Base-by-base conservation (phyloP, 2,797 vertebrate species). In the Allobates femoralis region DNA sequence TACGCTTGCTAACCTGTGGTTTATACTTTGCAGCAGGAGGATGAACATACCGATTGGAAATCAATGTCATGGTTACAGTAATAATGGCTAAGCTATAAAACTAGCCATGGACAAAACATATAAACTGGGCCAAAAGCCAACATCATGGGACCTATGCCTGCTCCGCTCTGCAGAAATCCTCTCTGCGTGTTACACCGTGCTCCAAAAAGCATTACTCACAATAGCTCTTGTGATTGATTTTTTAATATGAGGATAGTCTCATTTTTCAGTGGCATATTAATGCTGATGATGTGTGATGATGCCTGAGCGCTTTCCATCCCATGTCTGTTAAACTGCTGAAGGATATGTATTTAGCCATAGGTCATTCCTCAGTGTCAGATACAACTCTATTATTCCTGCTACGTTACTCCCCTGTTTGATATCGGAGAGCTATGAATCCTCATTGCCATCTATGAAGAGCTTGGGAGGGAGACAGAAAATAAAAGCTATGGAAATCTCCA, bases 301-400 rank as follows among this genome's bases (percentile, higher is more conserved):
- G 83, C 77, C 77, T 81, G 82, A 87, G 82, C 69, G 50, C 55
- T 81, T 81, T 80, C 71, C 78, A 81, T 81, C 71, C 50, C 78
- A 85, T 88, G 87, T 88, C 87, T 88, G 87, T 88, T 88, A 88
- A 84, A 87, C 82, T 79, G 86, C 86, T 87, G 81, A 87, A 85
- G 86, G 82, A 87, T 87, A 87, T 84, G 86, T 87, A 81, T 87
- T 87, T 85, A 87, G 82, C 86, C 82, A 84, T 77, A 88, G 87
- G 87, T 88, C 87, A 85, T 88, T 81, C 60, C 83, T 88, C 82
- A 85, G 86, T 84, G 82, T 88, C 83, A 88, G 56, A 85, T 77
- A 81, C 86, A 88, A 88, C 86, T 88, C 77, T 88, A 88, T 88
- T 88, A 88, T 88, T 73, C 51, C 50, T 16, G 37, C 69, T 85